Percentiles rank a stretch among this genome's conserved stretches.
phyloP scores from a whole-genome alignment of 2,888 invertebrate genomes.

The Microlaimidae sp. region DNA sequence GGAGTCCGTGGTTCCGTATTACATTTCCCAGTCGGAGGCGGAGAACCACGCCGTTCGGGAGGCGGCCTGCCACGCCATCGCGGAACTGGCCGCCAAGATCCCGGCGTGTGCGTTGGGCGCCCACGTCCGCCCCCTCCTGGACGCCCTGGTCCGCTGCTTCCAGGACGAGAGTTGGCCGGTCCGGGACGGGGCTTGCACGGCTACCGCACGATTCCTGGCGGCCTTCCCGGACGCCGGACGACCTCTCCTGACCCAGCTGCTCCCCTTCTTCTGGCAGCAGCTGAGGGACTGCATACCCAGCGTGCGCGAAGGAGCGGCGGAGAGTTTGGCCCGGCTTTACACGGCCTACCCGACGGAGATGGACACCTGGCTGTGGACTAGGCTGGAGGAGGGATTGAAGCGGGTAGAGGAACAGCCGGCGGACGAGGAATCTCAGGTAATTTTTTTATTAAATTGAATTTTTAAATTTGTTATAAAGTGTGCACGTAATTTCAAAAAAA shows the following conservation, averaged over 20 bases:
- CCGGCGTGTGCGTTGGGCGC: constrained; percentile 22
- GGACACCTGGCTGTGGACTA: constrained; percentile 27
- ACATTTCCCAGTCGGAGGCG: constrained; percentile 41
- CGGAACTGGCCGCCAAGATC: constrained; percentile 43
- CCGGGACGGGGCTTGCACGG: constrained; percentile 45
- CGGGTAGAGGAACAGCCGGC: constrained; percentile 39
- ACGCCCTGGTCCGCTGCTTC: constrained; percentile 42
- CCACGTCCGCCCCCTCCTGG: constrained; percentile 38
- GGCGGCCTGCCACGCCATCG: constrained; percentile 46
- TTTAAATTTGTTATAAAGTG: no score
- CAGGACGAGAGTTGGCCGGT: constrained; percentile 47
- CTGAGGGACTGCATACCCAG: constrained; percentile 41
- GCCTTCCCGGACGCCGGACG: constrained; percentile 41
- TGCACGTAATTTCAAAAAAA: no score
- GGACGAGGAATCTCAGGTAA: no score
- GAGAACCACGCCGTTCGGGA: constrained; percentile 46
- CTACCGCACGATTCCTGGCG: constrained; percentile 44
- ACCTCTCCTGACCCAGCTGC: constrained; percentile 36
- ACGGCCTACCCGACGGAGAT: constrained; percentile 30
- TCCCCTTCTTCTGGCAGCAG: constrained; percentile 35
- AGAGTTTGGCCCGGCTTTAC: constrained; percentile 41
- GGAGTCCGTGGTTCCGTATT: constrained; percentile 39
- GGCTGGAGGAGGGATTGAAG: constrained; percentile 38
- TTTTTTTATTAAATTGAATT: no score
- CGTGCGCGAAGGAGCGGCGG: constrained; percentile 45